phyloP scores from a whole-genome alignment of 1,140 invertebrate species.

The Cydia strobilella region DNA sequence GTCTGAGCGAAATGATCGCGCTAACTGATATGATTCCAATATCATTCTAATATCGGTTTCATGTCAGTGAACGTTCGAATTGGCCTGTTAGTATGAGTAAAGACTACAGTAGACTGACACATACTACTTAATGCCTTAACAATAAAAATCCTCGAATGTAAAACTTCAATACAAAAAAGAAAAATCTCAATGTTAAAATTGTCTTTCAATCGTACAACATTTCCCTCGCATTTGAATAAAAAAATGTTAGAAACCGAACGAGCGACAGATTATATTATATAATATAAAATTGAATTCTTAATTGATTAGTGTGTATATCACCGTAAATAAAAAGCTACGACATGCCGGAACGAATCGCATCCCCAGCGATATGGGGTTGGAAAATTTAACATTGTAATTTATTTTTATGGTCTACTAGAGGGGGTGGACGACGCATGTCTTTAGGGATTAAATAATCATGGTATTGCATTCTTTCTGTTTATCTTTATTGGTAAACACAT shows the following conservation, averaged over 20 bases:
- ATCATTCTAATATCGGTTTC: too few relatives aligned
- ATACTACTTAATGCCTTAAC: too few relatives aligned
- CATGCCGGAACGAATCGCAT: constrained; percentile 62
- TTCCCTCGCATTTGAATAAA: not conserved
- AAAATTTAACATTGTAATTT: constrained; percentile 75
- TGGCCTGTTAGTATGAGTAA: too few relatives aligned
- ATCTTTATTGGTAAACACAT: constrained; percentile 31
- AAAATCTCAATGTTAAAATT: too few relatives aligned
- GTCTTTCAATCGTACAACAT: too few relatives aligned
- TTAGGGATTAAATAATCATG: constrained; percentile 63
- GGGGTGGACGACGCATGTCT: constrained; percentile 43
- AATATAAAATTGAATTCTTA: constrained; percentile 16
- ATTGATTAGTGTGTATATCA: constrained; percentile 46
- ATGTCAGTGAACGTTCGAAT: too few relatives aligned
- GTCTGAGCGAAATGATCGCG: too few relatives aligned
- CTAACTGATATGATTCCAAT: too few relatives aligned
- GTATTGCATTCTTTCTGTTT: constrained; percentile 32
- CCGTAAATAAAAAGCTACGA: constrained; percentile 63
- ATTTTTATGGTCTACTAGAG: constrained; percentile 65
- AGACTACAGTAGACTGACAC: too few relatives aligned
- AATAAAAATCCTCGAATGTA: too few relatives aligned
- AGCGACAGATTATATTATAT: not conserved
- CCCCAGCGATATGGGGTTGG: constrained; percentile 59
- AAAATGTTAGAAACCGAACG: not conserved
- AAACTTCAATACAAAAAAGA: too few relatives aligned